Conservation (phyloP, 2,113 vertebrate genomes). For the Pionites leucogaster region DNA sequence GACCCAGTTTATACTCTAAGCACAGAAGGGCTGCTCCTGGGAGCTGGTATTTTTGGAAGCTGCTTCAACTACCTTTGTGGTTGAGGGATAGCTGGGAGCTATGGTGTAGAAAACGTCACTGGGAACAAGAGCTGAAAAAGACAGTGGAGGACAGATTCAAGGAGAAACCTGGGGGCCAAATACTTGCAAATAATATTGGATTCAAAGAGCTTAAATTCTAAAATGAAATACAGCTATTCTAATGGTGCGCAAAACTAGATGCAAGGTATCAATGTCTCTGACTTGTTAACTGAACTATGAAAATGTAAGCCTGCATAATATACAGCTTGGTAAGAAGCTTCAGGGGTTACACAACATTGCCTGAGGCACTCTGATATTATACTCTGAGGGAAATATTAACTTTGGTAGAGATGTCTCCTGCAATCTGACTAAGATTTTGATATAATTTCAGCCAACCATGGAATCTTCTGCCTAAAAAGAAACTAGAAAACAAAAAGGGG, state of each 20-base stretch:
- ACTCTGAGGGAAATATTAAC: slow-evolving; percentile 65
- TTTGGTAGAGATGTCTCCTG: slow-evolving; percentile 53
- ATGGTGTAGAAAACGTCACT: slow-evolving; percentile 76
- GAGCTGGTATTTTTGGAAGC: slow-evolving; percentile 84
- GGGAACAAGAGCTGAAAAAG: slow-evolving; percentile 69
- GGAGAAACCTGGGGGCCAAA: slow-evolving; percentile 76
- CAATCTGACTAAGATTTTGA: slow-evolving; percentile 39
- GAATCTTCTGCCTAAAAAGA: background rate
- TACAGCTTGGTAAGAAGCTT: slow-evolving; percentile 54
- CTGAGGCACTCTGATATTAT: slow-evolving; percentile 51
- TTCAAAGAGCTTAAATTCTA: slow-evolving; percentile 49
- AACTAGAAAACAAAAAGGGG: background rate
- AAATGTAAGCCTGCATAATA: slow-evolving; percentile 61
- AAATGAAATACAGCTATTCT: slow-evolving; percentile 60
- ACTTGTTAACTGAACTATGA: slow-evolving; percentile 72
- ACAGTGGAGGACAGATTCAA: slow-evolving; percentile 75
- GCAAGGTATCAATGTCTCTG: slow-evolving; percentile 40
- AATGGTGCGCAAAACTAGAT: slow-evolving; percentile 45
- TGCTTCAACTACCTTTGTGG: slow-evolving; percentile 80
- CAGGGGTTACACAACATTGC: slow-evolving; percentile 63
- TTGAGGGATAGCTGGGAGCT: slow-evolving; percentile 82
- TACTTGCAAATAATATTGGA: slow-evolving; percentile 62
- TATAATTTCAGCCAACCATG: background rate
- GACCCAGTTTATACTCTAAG: slow-evolving; percentile 75
- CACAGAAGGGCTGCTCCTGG: slow-evolving; percentile 75